These are phyloP conservation scores for Pelvicachromis taeniatus DNA, from an alignment of 2,113 vertebrate species.

Conservation along the genomic window DNA sequence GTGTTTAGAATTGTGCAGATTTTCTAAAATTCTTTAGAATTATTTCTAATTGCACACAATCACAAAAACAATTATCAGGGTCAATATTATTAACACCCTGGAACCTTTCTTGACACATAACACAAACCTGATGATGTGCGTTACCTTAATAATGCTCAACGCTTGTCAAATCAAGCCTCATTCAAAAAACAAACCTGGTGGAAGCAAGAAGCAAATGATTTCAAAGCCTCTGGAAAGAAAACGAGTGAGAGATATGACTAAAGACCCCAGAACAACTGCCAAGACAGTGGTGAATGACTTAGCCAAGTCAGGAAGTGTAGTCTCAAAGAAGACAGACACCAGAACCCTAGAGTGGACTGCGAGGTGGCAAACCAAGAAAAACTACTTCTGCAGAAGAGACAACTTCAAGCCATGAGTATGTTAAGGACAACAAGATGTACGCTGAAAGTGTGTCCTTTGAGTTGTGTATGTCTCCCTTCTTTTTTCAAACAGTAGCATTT, in stretches of 20 bases:
- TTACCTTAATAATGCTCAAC: background rate
- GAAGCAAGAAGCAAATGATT: background rate
- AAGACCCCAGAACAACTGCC: background rate
- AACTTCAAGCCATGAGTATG: background rate
- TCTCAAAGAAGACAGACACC: background rate
- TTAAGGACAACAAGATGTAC: background rate
- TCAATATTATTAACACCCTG: background rate
- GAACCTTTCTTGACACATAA: background rate
- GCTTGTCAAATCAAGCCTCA: background rate
- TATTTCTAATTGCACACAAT: background rate
- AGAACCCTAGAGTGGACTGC: background rate
- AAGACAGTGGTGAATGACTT: background rate
- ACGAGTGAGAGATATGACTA: background rate
- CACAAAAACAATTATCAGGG: background rate
- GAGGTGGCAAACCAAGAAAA: background rate
- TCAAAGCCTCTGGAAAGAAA: background rate
- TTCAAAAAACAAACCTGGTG: background rate
- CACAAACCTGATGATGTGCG: background rate
- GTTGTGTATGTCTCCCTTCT: background rate
- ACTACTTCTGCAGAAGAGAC: background rate
- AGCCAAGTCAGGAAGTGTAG: background rate
- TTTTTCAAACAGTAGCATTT: background rate
- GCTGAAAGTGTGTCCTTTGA: background rate
- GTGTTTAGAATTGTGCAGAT: background rate
- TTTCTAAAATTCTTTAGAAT: background rate